Conservation (phyloP, 2,888 invertebrate genomes). For the Chrysodeixis includens region DNA sequence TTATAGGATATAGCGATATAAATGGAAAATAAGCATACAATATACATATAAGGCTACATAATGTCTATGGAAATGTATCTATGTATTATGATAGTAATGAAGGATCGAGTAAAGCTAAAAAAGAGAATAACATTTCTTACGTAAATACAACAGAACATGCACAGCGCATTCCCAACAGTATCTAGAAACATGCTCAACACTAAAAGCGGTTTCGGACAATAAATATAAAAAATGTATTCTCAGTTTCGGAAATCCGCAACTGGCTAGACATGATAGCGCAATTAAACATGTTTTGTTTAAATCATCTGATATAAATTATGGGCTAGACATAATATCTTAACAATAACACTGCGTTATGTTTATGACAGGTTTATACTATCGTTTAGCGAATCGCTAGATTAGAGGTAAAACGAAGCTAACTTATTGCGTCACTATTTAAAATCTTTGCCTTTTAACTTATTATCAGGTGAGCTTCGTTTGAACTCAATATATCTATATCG, state of each 20-base stretch:
- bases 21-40: constrained; percentile 64
- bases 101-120: constrained; percentile 59
- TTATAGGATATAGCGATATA: constrained; percentile 63
- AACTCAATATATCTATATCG: neutral
- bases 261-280: constrained; percentile 51
- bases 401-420: constrained; percentile 24
- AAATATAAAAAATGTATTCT: constrained; percentile 59
- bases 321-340: too few relatives aligned
- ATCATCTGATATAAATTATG: neutral
- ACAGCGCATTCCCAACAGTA: constrained; percentile 48
- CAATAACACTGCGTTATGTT: neutral
- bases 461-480: constrained; percentile 12
- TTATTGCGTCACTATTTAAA: neutral
- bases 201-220: constrained; percentile 44
- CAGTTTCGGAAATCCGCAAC: constrained; percentile 50
- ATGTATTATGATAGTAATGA: constrained; percentile 62
- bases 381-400: constrained; percentile 4
- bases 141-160: constrained; percentile 53
- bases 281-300: neutral
- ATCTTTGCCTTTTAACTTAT: neutral
- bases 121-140: constrained; percentile 63
- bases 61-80: constrained; percentile 50
- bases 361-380: constrained; percentile 11
- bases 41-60: constrained; percentile 58
- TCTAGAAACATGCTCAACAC: constrained; percentile 42